Evolutionary conservation across 1,140 invertebrate species (phyloP).

Genomic region (Hyles euphorbiae): DNA sequence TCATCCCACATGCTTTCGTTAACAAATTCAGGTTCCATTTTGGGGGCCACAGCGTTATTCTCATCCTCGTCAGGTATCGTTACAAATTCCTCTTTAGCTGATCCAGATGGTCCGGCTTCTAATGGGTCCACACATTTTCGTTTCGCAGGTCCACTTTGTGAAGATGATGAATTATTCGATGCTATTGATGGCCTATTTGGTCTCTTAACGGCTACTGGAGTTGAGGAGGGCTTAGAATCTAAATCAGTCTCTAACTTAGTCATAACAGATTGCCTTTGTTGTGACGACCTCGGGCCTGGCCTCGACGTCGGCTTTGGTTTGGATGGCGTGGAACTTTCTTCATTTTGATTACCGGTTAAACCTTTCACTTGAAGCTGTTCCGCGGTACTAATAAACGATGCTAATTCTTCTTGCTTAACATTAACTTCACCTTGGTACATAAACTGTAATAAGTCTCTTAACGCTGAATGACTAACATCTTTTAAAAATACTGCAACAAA

Average conservation of each 20-base stretch:
- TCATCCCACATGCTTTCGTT: constrained; percentile 75
- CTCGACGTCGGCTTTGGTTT: constrained; percentile 75
- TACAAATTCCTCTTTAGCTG: constrained; percentile 73
- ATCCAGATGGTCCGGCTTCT: constrained; percentile 72
- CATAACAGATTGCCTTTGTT: constrained; percentile 75
- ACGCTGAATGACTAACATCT: constrained; percentile 85
- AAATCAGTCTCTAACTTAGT: constrained; percentile 76
- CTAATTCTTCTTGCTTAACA: constrained; percentile 88
- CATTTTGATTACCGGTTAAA: constrained; percentile 79
- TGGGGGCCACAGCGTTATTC: constrained; percentile 71
- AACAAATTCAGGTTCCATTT: constrained; percentile 76
- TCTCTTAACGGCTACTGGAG: constrained; percentile 76
- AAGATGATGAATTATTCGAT: constrained; percentile 74
- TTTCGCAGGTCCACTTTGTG: constrained; percentile 74
- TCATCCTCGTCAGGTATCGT: constrained; percentile 75
- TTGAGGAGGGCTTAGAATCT: constrained; percentile 75
- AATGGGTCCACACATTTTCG: constrained; percentile 75
- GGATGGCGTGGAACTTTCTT: constrained; percentile 74
- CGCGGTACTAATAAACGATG: constrained; percentile 88
- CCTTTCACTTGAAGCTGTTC: constrained; percentile 91
- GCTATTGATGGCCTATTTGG: constrained; percentile 76
- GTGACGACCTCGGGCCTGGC: constrained; percentile 75
- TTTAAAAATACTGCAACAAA: constrained; percentile 85
- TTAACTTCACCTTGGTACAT: constrained; percentile 93
- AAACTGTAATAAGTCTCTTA: constrained; percentile 88